phyloP scores from a whole-genome alignment of 2,888 invertebrate species.

The Sclerodermus sp. region DNA sequence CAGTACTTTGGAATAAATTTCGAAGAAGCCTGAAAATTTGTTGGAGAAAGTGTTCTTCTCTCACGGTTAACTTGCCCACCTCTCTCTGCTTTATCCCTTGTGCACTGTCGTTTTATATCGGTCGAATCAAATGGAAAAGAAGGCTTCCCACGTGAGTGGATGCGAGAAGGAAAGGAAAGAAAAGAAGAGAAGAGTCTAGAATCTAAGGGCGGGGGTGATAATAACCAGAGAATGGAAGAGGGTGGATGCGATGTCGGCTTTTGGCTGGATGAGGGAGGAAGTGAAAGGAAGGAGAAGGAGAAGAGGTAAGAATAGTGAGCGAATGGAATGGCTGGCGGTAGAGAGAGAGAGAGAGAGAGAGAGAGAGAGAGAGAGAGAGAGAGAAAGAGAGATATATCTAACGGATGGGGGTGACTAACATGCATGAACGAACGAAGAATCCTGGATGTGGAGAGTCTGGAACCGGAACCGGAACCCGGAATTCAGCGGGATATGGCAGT shows the following conservation, averaged over 20 bases:
- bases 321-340: not conserved
- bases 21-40: no score
- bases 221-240: constrained; percentile 24
- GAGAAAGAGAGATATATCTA: constrained; percentile 11
- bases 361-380: not conserved
- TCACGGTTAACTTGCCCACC: no score
- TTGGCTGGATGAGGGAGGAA: constrained; percentile 9
- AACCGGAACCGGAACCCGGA: constrained; percentile 16
- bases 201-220: constrained; percentile 23
- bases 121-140: no score
- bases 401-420: constrained; percentile 19
- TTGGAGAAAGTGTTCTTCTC: no score
- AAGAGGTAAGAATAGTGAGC: constrained; percentile 1
- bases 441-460: constrained; percentile 13
- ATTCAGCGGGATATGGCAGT: constrained; percentile 26
- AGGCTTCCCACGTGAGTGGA: no score
- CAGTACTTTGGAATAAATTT: no score
- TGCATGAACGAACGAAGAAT: constrained; percentile 28
- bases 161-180: no score
- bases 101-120: no score
- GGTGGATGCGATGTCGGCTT: not conserved
- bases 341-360: constrained; percentile 3
- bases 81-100: no score
- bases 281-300: constrained; percentile 15
- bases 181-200: no score